Conservation (phyloP, 2,113 vertebrate species). For the Formicarius rufipectus region DNA sequence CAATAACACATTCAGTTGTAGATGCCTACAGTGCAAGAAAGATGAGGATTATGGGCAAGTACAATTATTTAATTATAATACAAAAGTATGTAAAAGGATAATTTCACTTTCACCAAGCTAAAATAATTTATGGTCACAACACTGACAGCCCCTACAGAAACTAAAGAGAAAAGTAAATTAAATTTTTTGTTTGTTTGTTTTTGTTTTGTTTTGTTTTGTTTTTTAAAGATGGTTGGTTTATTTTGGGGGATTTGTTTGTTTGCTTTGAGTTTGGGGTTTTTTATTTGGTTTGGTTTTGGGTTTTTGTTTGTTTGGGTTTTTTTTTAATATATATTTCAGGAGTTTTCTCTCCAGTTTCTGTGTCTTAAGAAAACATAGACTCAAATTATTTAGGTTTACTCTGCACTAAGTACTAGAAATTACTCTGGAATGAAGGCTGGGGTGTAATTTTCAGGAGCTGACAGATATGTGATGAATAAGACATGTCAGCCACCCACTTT, state of each 20-base stretch:
- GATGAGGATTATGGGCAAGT: neutral
- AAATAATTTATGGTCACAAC: neutral
- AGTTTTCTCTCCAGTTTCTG: neutral
- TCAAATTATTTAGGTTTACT: neutral
- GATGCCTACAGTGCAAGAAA: neutral
- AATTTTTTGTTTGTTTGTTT: neutral
- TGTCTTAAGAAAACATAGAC: neutral
- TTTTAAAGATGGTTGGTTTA: too few relatives aligned
- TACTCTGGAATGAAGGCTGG: neutral
- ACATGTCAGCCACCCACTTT: neutral
- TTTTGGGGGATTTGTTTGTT: too few relatives aligned
- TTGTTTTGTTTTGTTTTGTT: too few relatives aligned
- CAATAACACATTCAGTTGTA: neutral
- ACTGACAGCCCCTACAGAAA: neutral
- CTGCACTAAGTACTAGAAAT: neutral
- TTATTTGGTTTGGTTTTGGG: too few relatives aligned
- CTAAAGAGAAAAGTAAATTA: neutral
- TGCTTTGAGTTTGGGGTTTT: neutral
- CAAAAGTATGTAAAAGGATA: neutral
- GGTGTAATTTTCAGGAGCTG: neutral
- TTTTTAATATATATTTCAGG: neutral
- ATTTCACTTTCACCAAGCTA: neutral
- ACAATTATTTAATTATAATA: neutral
- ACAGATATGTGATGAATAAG: neutral
- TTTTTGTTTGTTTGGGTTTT: too few relatives aligned